phyloP scores from a whole-genome alignment of 2,888 invertebrate genomes.

The Rhyacophila evoluta region DNA sequence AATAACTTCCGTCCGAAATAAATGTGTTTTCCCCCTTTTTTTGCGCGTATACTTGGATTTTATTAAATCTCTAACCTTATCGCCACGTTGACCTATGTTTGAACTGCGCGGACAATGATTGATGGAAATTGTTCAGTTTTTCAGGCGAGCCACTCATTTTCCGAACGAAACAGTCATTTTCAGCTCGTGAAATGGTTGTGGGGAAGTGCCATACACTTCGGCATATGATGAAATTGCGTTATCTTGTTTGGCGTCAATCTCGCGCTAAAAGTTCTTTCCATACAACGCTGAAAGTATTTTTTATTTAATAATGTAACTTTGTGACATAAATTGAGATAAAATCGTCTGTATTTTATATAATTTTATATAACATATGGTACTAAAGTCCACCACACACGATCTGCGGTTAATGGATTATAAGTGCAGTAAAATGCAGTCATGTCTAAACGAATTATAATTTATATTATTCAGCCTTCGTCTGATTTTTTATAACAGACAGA shows the following conservation, averaged over 20 bases:
- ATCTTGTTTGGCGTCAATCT: conserved; percentile 17
- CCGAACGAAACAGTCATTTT: not conserved
- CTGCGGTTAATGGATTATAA: too few relatives aligned
- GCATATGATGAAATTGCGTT: conserved; percentile 10
- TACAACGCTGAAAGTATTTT: not conserved
- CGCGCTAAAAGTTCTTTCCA: not conserved
- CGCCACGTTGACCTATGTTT: not conserved
- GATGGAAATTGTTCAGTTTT: conserved; percentile 22
- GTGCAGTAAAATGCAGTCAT: too few relatives aligned
- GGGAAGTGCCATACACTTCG: not conserved
- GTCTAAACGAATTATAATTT: too few relatives aligned
- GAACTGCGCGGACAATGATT: conserved; percentile 15
- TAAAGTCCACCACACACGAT: too few relatives aligned
- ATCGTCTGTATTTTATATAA: too few relatives aligned
- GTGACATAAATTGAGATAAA: too few relatives aligned
- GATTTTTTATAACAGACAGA: too few relatives aligned
- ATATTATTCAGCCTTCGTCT: too few relatives aligned
- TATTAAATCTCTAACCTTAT: conserved; percentile 7
- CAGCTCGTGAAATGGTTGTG: not conserved
- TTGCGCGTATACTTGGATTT: not conserved
- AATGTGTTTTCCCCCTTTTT: not conserved
- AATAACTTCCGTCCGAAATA: not conserved
- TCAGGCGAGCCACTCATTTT: not conserved
- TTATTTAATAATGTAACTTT: not conserved
- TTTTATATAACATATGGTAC: too few relatives aligned